phyloP scores from a whole-genome alignment of 2,888 invertebrate genomes.

The Lasius platythorax region DNA sequence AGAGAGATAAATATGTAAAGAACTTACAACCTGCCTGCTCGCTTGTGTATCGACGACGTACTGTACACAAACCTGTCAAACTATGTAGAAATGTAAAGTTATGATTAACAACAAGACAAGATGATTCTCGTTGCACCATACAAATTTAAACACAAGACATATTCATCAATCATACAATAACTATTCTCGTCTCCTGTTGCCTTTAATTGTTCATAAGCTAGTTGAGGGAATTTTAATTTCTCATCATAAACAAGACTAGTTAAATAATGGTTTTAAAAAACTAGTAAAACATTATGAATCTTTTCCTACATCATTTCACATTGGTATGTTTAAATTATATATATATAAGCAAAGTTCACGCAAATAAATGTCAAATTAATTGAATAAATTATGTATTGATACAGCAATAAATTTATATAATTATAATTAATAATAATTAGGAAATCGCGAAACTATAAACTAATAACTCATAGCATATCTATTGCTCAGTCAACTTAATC shows the following conservation, averaged over 20 bases:
- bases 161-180: constrained; percentile 27
- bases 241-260: background rate
- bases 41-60: constrained; percentile 38
- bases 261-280: background rate
- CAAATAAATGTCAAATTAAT: background rate
- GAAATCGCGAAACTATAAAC: background rate
- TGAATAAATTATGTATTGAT: constrained; percentile 1
- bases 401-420: background rate
- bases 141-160: constrained; percentile 42
- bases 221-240: constrained; percentile 8
- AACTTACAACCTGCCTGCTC: constrained; percentile 1
- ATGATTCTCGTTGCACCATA: constrained; percentile 20
- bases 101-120: constrained; percentile 48
- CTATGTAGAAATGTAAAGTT: constrained; percentile 37
- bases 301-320: background rate
- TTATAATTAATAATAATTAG: background rate
- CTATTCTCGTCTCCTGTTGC: background rate
- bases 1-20: constrained; percentile 45
- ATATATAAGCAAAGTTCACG: background rate
- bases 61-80: constrained; percentile 42
- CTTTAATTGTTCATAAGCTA: background rate
- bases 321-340: background rate
- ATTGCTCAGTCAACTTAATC: background rate
- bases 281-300: background rate
- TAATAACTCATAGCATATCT: background rate